Conservation (phyloP, 2,797 vertebrate genomes). For the Sebastes trivittatus region DNA sequence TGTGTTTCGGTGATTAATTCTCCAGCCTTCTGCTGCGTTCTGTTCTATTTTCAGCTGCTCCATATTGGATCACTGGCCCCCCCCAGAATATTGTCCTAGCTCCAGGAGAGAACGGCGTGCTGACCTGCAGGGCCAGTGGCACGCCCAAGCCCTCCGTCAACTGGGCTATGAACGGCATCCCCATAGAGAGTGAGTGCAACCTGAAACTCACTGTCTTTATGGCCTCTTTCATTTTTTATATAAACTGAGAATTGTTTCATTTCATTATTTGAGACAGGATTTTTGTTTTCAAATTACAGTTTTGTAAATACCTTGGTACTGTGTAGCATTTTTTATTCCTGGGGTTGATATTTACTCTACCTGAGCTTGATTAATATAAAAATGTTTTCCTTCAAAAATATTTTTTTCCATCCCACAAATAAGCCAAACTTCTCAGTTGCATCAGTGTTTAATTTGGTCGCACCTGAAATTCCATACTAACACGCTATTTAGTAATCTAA, state of each 20-base stretch:
- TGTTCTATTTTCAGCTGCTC: constrained; percentile 85
- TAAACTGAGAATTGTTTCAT: background rate
- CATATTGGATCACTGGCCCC: constrained; percentile 91
- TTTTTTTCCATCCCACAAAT: background rate
- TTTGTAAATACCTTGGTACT: background rate
- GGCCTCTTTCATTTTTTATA: background rate
- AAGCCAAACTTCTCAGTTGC: background rate
- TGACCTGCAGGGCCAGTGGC: constrained; percentile 93
- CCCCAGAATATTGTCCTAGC: constrained; percentile 93
- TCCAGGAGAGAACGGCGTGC: constrained; percentile 88
- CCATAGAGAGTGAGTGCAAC: constrained; percentile 89
- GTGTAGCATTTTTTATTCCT: background rate
- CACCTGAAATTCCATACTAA: too few relatives aligned
- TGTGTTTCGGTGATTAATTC: constrained; percentile 61
- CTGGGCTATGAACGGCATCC: constrained; percentile 92
- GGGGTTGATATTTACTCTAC: background rate
- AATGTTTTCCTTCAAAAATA: background rate
- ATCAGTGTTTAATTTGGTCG: background rate
- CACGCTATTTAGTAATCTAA: too few relatives aligned
- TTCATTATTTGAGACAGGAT: background rate
- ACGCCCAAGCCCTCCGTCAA: constrained; percentile 91
- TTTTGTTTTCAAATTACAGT: background rate
- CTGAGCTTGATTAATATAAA: background rate
- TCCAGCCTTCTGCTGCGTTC: constrained; percentile 38
- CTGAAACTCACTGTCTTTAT: background rate